Conservation (phyloP, 1,140 invertebrate genomes). For the Leptinotarsa undecemlineata region DNA sequence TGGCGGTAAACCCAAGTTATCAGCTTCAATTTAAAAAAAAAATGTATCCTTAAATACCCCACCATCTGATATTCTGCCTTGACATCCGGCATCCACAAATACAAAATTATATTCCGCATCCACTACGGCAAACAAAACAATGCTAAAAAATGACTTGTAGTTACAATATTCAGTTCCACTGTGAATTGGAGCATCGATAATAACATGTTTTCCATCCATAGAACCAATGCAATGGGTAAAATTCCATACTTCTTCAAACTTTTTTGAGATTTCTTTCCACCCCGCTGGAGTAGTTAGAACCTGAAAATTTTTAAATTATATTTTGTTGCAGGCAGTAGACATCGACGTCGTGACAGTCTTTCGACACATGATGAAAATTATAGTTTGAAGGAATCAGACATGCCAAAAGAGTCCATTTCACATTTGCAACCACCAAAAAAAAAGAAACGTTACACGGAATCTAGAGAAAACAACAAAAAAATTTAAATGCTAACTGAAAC, state of each 20-base stretch:
- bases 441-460: no score
- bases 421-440: no score
- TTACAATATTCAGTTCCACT: constrained; percentile 33
- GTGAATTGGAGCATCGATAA: constrained; percentile 19
- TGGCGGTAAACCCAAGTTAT: constrained; percentile 28
- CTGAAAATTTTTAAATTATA: constrained; percentile 15
- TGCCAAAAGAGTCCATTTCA: no score
- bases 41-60: constrained; percentile 21
- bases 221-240: constrained; percentile 29
- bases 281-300: not conserved
- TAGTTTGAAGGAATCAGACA: not conserved
- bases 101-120: constrained; percentile 32
- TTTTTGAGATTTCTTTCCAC: constrained; percentile 19
- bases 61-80: constrained; percentile 28
- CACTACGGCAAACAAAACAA: constrained; percentile 29
- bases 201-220: constrained; percentile 30
- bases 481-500: no score
- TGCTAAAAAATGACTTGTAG: constrained; percentile 31
- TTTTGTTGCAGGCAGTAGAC: not conserved
- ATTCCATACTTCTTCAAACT: constrained; percentile 18
- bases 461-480: no score
- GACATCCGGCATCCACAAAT: constrained; percentile 25
- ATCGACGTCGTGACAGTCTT: constrained; percentile 19
- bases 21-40: constrained; percentile 12
- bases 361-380: constrained; percentile 16